Evolutionary conservation across 2,113 vertebrate genomes (phyloP).

Genomic region (Ciconia stormi): DNA sequence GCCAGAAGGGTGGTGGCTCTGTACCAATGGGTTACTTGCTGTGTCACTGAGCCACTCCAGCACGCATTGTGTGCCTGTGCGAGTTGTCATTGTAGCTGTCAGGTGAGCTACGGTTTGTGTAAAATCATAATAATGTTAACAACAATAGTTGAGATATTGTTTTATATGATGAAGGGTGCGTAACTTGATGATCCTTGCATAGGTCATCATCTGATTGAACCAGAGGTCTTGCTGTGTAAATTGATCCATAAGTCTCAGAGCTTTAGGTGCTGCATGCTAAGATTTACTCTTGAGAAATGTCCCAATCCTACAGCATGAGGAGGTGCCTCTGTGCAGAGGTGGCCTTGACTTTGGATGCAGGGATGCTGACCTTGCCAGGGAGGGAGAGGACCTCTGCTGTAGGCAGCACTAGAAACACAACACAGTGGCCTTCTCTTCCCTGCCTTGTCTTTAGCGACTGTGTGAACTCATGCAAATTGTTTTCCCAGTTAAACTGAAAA

Average conservation of each 20-base stretch:
- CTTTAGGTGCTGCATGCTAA: background rate
- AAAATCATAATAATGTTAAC: background rate
- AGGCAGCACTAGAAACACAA: background rate
- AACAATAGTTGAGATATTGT: background rate
- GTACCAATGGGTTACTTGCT: background rate
- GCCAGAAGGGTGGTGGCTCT: background rate
- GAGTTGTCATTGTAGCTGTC: background rate
- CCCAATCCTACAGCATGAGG: background rate
- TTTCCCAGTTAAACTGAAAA: background rate
- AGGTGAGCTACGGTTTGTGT: background rate
- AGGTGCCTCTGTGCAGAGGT: background rate
- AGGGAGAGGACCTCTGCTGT: background rate
- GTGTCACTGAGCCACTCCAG: background rate
- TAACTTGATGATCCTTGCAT: background rate
- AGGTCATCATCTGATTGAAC: background rate
- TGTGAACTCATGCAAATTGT: background rate
- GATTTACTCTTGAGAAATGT: background rate
- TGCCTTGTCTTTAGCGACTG: background rate
- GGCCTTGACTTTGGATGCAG: background rate
- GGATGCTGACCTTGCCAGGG: background rate
- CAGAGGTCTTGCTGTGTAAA: background rate
- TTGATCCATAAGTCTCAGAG: background rate
- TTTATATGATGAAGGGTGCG: background rate
- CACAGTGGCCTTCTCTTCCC: background rate
- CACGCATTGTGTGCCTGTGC: background rate